phyloP scores from a whole-genome alignment of 2,113 vertebrate species.

The Hemiscyllium ocellatum region DNA sequence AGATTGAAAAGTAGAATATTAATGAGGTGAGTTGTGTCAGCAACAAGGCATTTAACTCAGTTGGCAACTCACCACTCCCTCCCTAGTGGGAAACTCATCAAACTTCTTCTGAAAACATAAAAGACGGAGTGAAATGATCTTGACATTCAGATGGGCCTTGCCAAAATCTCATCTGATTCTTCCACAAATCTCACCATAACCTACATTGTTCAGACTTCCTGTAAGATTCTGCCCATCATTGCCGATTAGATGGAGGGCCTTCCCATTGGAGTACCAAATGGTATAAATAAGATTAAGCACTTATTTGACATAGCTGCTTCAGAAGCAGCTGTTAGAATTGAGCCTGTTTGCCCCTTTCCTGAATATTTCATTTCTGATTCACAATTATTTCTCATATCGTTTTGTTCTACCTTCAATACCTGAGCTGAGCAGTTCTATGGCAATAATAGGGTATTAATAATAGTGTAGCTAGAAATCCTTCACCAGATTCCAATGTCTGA shows the following conservation, averaged over 20 bases:
- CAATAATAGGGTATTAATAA: not conserved
- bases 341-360: not conserved
- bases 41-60: no score
- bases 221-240: not conserved
- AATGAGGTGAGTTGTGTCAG: no score
- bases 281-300: not conserved
- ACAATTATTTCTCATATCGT: not conserved
- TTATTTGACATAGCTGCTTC: not conserved
- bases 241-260: not conserved
- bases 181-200: no score
- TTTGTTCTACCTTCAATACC: not conserved
- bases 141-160: no score
- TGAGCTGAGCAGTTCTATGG: not conserved
- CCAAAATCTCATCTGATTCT: no score
- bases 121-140: no score
- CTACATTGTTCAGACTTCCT: no score
- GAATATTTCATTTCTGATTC: not conserved
- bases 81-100: no score
- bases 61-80: no score
- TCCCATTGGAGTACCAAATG: not conserved
- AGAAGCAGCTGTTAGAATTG: not conserved
- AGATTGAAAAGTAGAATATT: no score
- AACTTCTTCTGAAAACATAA: no score
- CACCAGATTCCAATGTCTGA: not conserved
- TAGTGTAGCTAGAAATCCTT: not conserved